Percentiles rank a stretch among this genome's conserved stretches.
Evolutionary conservation across 2,888 invertebrate genomes (phyloP).

Genomic region (Blastobasis adustella): DNA sequence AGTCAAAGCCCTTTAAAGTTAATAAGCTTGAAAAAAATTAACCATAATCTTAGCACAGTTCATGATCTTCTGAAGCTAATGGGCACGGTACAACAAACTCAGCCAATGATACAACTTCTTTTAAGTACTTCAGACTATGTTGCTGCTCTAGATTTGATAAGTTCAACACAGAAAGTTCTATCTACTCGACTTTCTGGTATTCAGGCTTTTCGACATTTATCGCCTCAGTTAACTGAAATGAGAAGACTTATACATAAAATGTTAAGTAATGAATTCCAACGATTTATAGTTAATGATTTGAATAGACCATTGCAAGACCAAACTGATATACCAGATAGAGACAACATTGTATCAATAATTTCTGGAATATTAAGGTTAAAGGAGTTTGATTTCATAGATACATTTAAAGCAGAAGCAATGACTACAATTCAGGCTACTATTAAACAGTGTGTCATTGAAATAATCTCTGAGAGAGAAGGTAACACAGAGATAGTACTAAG

Average conservation of each 20-base stretch:
- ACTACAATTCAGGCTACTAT: constrained; percentile 91
- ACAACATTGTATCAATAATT: constrained; percentile 90
- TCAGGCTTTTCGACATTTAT: constrained; percentile 95
- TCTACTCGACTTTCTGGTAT: constrained; percentile 92
- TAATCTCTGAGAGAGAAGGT: constrained; percentile 62
- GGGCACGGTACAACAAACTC: constrained; percentile 97
- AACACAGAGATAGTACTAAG: constrained; percentile 61
- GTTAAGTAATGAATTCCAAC: constrained; percentile 95
- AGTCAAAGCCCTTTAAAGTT: constrained; percentile 88
- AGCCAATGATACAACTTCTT: constrained; percentile 95
- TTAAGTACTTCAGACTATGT: constrained; percentile 97
- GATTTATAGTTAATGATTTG: constrained; percentile 92
- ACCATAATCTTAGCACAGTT: constrained; percentile 78
- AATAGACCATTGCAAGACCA: constrained; percentile 82
- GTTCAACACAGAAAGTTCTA: constrained; percentile 96
- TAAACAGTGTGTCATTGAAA: constrained; percentile 91
- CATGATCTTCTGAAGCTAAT: constrained; percentile 89
- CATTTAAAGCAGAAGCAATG: constrained; percentile 91
- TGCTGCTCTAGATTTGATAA: constrained; percentile 96
- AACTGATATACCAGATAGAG: constrained; percentile 82
- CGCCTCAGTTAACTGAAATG: constrained; percentile 96
- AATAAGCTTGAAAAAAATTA: constrained; percentile 79
- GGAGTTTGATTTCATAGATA: constrained; percentile 91
- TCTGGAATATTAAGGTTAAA: constrained; percentile 92
- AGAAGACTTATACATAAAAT: constrained; percentile 96